These are phyloP conservation scores for Zelostemma sp. DNA, from an alignment of 1,140 invertebrate genomes.

Conservation along the genomic window DNA sequence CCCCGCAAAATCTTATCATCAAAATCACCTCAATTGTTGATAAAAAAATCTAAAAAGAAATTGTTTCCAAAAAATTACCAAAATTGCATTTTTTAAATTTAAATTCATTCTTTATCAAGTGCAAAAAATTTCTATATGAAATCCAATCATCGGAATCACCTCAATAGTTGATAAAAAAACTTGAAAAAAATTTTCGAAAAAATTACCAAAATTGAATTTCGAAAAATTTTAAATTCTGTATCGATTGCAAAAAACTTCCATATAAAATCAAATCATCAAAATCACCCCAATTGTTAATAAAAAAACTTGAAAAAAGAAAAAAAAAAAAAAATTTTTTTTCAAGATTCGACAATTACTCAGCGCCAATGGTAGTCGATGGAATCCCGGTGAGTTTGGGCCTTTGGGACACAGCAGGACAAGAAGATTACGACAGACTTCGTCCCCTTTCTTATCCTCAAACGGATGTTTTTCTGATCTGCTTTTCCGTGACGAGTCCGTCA, in stretches of 20 bases:
- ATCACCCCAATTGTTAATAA: too few relatives aligned
- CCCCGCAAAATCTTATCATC: too few relatives aligned
- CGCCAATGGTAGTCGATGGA: conserved; percentile 97
- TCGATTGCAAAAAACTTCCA: too few relatives aligned
- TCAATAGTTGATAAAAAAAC: too few relatives aligned
- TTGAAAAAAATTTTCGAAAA: too few relatives aligned
- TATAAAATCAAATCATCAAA: too few relatives aligned
- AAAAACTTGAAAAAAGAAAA: neutral
- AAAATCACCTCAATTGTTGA: too few relatives aligned
- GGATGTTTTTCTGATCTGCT: conserved; percentile 99
- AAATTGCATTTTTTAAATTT: neutral
- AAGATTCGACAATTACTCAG: conserved; percentile 98
- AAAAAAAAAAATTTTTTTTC: too few relatives aligned
- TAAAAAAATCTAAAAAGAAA: neutral
- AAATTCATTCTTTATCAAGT: neutral
- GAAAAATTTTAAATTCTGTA: too few relatives aligned
- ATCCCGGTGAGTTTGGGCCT: conserved; percentile 95
- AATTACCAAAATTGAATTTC: too few relatives aligned
- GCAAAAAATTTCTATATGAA: neutral
- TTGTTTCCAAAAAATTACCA: neutral
- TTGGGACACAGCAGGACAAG: conserved; percentile 97
- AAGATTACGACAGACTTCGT: conserved; percentile 96
- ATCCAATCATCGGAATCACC: too few relatives aligned
- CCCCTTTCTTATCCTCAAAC: conserved; percentile 96
- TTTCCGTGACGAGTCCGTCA: conserved; percentile 96